Evolutionary conservation across 1,140 invertebrate species (phyloP), one percentile per base, ranked within the genome.

Genomic region (Wiebesia pumilae): DNA sequence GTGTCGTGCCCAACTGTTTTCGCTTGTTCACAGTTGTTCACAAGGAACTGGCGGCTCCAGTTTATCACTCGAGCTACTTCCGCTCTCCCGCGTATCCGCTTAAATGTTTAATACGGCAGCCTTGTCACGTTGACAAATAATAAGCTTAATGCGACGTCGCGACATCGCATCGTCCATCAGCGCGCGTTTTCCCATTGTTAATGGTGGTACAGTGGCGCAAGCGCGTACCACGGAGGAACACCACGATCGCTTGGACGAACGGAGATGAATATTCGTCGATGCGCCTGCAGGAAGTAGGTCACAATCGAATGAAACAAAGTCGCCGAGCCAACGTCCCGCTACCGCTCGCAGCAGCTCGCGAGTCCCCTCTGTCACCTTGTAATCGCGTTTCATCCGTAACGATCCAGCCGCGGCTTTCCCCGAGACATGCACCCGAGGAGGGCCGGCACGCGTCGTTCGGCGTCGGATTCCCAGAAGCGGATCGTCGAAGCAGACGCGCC

Each of bases 401-500:
- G 77, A 84, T 77, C 75, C 35, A 62, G 10, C 19, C 12, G 16
- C 51, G 12, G 7, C 24, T 27, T 62, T 27, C 2, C 51, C 51
- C 19, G 51, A 19, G 51, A 19, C 10, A 16, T 16, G 51, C 7
- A 2, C 51, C 7, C 10, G 51, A 19, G 19, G 51, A 16, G 19
- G 69, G 12, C 0, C 0, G 6, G 38, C 21, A 43, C 4, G 40
- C n/a, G 24, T 24, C 71, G 38, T 3, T 75, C 27, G 71, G 35
- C 35, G 21, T 24, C 40, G 38, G 51, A 24, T 87, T 86, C 69
- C 65, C 33, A 65, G 87, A 83, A 83, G 88, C 43, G 40, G 81
- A 88, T 85, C 73, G 14, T 14, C 6, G 6, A 47, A 47, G 14
- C 75, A 69, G 87, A 79, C 87, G 65, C 86, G 81, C 88, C 87